Base-by-base conservation (phyloP, 2,113 vertebrate genomes). In the Microtus montanus region DNA sequence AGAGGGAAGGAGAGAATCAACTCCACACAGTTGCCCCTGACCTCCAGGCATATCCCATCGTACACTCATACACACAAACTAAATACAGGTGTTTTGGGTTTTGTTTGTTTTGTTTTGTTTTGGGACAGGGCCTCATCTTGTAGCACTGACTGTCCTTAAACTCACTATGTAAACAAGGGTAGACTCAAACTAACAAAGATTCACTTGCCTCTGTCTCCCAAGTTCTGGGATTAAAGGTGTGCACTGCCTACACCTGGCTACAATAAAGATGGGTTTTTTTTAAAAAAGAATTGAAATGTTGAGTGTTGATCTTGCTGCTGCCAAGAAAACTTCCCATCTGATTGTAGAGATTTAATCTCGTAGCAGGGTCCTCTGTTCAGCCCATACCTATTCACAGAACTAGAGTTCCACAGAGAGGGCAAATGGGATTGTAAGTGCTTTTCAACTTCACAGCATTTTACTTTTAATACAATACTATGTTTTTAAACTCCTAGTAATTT, bases 401-500 rank as follows among this genome's bases (percentile, higher is more conserved):
- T 77, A 24, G 11, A 95, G 66, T 74, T 94, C 41, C 70, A 93
- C 41, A 84, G 68, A 54, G 87, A 88, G 22, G 26, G 66, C 70
- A 79, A 91, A 91, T 52, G 54, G 47, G 64, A 89, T 86, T 17
- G 86, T 28, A 90, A n/a, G 63, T 73, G 41, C 33, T 92, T 94
- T 96, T 93, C 88, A 93, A 73, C 9, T 91, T 93, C 84, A 94
- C 73, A 52, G 33, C 38, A 86, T 88, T 64, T 95, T 78, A 87
- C 78, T 91, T 94, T 84, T 92, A 96, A 82, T 66, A 17, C 66
- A 66, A 52, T 35, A 68, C 13, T 90, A 80, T 71, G n/a, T 52
- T 96, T 94, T 93, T 86, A 93, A 92, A 74, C 41, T 90, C 33
- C n/a, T 80, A 58, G 61, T 30, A 30, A 89, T 38, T 96, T 83